Conservation (phyloP, 2,797 vertebrate species). For the Macroramphosus scolopax region DNA sequence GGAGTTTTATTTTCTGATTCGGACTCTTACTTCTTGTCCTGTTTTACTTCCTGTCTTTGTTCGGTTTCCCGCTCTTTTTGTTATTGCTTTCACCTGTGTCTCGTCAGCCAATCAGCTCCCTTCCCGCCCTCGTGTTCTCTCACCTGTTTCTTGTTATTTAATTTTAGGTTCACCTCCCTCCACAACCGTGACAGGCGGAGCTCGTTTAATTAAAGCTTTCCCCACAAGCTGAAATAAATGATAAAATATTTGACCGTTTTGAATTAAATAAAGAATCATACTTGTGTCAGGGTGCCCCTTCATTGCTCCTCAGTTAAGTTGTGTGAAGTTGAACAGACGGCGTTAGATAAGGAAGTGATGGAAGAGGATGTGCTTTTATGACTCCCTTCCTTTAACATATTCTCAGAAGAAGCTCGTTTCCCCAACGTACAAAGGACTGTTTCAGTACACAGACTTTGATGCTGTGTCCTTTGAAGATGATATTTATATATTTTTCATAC, state of each 20-base stretch:
- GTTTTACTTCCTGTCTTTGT: too few relatives aligned
- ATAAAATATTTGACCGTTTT: constrained; percentile 28
- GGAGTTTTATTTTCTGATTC: too few relatives aligned
- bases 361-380: constrained; percentile 45
- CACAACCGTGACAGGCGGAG: too few relatives aligned
- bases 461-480: constrained; percentile 55
- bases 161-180: too few relatives aligned
- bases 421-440: constrained; percentile 57
- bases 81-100: too few relatives aligned
- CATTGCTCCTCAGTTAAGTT: constrained; percentile 27
- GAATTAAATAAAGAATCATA: constrained; percentile 27
- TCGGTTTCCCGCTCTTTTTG: too few relatives aligned
- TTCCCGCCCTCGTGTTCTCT: too few relatives aligned
- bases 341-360: constrained; percentile 39
- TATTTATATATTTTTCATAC: constrained; percentile 47
- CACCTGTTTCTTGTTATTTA: too few relatives aligned
- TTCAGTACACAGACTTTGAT: constrained; percentile 72
- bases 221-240: constrained; percentile 6
- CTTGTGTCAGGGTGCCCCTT: constrained; percentile 25
- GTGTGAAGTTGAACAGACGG: constrained; percentile 48
- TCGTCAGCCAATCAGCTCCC: too few relatives aligned
- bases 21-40: too few relatives aligned
- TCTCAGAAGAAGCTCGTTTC: constrained; percentile 54
- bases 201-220: constrained; percentile 10
- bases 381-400: constrained; percentile 31